Conservation (phyloP, 2,113 vertebrate species). For the Phrynosoma platyrhinos region DNA sequence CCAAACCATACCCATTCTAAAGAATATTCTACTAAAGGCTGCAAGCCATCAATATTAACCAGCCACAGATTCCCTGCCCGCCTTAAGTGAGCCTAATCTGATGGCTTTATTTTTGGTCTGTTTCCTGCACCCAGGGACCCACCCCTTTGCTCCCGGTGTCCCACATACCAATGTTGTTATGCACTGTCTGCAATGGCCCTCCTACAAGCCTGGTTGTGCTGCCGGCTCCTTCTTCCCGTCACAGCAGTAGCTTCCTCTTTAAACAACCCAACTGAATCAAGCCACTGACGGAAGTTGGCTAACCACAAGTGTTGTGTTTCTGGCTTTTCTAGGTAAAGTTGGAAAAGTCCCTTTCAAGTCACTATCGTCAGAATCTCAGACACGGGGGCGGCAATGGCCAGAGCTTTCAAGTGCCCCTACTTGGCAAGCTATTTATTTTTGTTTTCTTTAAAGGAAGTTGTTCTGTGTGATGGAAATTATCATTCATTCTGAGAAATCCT, state of each 20-base stretch:
- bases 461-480: conserved; percentile 67
- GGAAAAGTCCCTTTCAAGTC: conserved; percentile 82
- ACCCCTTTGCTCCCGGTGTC: conserved; percentile 48
- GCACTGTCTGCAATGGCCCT: conserved; percentile 62
- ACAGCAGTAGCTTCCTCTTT: conserved; percentile 58
- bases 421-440: conserved; percentile 49
- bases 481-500: conserved; percentile 85
- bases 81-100: fast-evolving
- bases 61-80: neutral
- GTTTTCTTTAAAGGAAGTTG: conserved; percentile 69
- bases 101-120: neutral
- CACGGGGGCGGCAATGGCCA: conserved; percentile 73
- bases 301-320: conserved; percentile 72
- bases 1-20: neutral
- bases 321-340: conserved; percentile 82
- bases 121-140: neutral
- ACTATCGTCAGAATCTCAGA: conserved; percentile 66
- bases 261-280: conserved; percentile 53
- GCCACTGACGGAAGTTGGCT: conserved; percentile 79
- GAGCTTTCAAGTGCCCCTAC: conserved; percentile 60
- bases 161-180: conserved; percentile 57
- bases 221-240: conserved; percentile 69
- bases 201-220: conserved; percentile 52
- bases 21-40: neutral
- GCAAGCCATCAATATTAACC: neutral